phyloP scores from a whole-genome alignment of 1,140 invertebrate genomes.

The Belonocnema kinseyi region DNA sequence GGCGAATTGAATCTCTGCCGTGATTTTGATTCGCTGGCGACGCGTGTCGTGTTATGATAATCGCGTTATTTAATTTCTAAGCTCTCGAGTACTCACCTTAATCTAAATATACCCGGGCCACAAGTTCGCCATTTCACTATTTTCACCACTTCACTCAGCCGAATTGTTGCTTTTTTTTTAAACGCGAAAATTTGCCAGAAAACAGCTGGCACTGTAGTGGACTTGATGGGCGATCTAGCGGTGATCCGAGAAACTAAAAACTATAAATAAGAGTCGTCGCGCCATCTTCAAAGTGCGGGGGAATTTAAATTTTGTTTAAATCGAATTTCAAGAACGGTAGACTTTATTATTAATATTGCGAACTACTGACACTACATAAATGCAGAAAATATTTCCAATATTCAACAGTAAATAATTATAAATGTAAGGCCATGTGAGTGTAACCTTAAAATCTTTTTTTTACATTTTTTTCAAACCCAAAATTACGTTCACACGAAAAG shows the following conservation, averaged over 20 bases:
- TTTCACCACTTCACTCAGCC: slow-evolving; percentile 58
- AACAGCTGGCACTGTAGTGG: not conserved
- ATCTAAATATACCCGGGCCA: slow-evolving; percentile 61
- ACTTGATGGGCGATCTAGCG: slow-evolving; percentile 40
- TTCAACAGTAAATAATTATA: too few species aligned
- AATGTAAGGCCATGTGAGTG: too few species aligned
- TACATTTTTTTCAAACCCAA: too few species aligned
- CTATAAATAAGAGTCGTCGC: not conserved
- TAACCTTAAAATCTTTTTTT: too few species aligned
- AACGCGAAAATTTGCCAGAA: slow-evolving; percentile 5
- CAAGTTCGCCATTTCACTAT: slow-evolving; percentile 64
- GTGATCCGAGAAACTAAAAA: not conserved
- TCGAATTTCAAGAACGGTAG: too few species aligned
- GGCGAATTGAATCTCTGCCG: slow-evolving; percentile 30
- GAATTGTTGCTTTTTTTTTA: slow-evolving; percentile 55
- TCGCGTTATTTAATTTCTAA: slow-evolving; percentile 31
- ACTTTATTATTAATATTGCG: too few species aligned
- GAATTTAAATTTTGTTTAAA: not conserved
- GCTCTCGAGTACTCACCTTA: slow-evolving; percentile 58
- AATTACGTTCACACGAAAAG: too few species aligned
- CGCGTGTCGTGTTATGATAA: not conserved
- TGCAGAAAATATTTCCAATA: too few species aligned
- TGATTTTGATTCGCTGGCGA: slow-evolving; percentile 29
- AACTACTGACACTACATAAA: too few species aligned
- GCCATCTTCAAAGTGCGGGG: not conserved